Base-by-base conservation (phyloP, 2,113 vertebrate genomes). In the Prunella fulvescens region DNA sequence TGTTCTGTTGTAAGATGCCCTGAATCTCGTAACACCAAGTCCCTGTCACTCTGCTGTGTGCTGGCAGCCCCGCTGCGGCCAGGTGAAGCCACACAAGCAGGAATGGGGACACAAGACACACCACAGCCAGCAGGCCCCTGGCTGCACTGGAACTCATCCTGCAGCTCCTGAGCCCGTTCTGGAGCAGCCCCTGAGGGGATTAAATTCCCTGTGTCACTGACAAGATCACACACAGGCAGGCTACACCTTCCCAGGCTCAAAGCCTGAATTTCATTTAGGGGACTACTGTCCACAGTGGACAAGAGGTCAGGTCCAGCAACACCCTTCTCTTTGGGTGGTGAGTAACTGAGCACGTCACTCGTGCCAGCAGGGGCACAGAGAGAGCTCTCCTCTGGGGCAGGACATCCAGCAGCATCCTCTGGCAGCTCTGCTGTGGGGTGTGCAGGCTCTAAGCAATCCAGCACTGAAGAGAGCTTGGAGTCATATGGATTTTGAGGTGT, bases 211-310 rank as follows among this genome's bases (percentile, higher is more conserved):
- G 98, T 99, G 95, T 99, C 99, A 56, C 95, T 99, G 88, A 99
- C 98, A 14, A 99, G 98, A 90, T 99, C 99, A 88, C 99, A 99
- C 76, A 99, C 95, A 11, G 99, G 99, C 91, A 99, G 97, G 91
- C 98, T 97, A 45, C 98, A 98, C 51, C 98, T 95, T 40, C 98
- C 98, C 14, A 98, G 95, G 90, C 97, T 98, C 8, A 97, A 98
- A 77, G 98, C 96, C 65, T 98, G 97, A 14, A 71, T 93, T 95
- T 97, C 98, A 80, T 95, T 96, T 26, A 97, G 96, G 31, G 97
- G 86, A 57, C 98, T 64, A 16, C 94, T 96, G 86, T 99, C 99
- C 81, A 99, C 99, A 44, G 98, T 98, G 47, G 99, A 99, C 81
- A 99, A 96, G 18, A 99, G 99, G 97, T 99, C 99, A 42, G 99